Evolutionary conservation across 2,888 invertebrate genomes (phyloP).

Genomic region (Pandemis heparana): DNA sequence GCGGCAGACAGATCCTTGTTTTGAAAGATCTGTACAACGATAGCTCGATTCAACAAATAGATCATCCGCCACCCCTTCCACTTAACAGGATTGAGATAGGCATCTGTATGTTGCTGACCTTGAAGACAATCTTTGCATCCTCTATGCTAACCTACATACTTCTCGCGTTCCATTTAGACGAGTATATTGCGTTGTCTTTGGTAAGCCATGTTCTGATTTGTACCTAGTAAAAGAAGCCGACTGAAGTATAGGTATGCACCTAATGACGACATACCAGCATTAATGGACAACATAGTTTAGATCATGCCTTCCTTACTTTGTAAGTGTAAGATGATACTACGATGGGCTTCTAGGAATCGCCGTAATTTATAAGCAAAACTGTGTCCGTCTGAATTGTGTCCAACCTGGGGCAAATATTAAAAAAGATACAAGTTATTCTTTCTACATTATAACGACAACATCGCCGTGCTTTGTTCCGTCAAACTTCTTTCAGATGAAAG

Average conservation of each 20-base stretch:
- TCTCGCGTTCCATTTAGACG: slow-evolving; percentile 19
- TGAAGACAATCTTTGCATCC: slow-evolving; percentile 67
- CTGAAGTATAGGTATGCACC: background rate
- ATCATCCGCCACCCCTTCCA: slow-evolving; percentile 38
- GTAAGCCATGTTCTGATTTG: background rate
- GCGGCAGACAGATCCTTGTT: background rate
- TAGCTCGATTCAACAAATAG: background rate
- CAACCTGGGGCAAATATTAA: background rate
- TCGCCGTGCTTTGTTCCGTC: too few relatives aligned
- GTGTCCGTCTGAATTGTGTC: background rate
- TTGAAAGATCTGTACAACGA: background rate
- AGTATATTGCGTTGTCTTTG: background rate
- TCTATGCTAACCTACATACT: slow-evolving; percentile 56
- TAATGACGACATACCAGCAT: background rate
- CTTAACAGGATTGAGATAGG: slow-evolving; percentile 65
- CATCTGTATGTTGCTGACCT: slow-evolving; percentile 69
- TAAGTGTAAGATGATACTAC: background rate
- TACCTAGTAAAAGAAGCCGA: background rate
- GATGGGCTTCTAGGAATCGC: background rate
- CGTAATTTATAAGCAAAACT: background rate
- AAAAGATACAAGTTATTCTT: background rate
- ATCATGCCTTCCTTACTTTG: background rate
- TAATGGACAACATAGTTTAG: background rate
- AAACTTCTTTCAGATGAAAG: too few relatives aligned
- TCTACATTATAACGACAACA: too few relatives aligned